Conservation (phyloP, 2,888 invertebrate species). For the Stenichneumon culpator region DNA sequence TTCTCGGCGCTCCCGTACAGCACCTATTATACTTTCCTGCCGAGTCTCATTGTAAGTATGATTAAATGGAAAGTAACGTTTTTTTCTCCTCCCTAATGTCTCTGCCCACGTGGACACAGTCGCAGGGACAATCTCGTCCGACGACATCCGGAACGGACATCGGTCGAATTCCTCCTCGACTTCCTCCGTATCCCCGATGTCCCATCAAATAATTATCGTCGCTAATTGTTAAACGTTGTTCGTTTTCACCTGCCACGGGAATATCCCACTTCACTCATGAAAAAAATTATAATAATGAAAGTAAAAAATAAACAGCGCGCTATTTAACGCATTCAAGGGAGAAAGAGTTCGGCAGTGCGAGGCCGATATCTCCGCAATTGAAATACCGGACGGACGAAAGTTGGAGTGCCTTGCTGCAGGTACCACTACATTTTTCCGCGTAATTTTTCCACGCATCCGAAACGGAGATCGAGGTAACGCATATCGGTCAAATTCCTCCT, state of each 20-base stretch:
- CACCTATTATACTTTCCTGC: constrained; percentile 46
- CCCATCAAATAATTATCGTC: constrained; percentile 16
- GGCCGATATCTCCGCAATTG: constrained; percentile 21
- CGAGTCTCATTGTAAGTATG: constrained; percentile 23
- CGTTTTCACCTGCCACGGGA: constrained; percentile 46
- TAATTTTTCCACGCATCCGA: constrained; percentile 7
- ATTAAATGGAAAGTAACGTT: constrained; percentile 61
- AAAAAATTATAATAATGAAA: not conserved
- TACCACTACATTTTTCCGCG: constrained; percentile 17
- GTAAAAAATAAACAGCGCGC: no score
- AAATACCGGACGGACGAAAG: constrained; percentile 34
- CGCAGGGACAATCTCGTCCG: constrained; percentile 24
- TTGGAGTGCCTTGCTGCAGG: constrained; percentile 28
- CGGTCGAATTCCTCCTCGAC: constrained; percentile 36
- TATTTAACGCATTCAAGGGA: not conserved
- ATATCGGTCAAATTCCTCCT: constrained; percentile 33
- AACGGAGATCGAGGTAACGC: constrained; percentile 8
- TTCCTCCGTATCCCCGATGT: not conserved
- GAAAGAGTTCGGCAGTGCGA: constrained; percentile 4
- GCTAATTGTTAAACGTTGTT: not conserved
- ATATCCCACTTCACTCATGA: not conserved
- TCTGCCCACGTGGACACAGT: constrained; percentile 18
- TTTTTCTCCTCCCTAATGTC: constrained; percentile 4
- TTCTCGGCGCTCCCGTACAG: constrained; percentile 26
- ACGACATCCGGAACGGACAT: constrained; percentile 31